These are phyloP conservation scores for Tragulus kanchil DNA, from an alignment of 2,113 vertebrate genomes.

Conservation along the genomic window DNA sequence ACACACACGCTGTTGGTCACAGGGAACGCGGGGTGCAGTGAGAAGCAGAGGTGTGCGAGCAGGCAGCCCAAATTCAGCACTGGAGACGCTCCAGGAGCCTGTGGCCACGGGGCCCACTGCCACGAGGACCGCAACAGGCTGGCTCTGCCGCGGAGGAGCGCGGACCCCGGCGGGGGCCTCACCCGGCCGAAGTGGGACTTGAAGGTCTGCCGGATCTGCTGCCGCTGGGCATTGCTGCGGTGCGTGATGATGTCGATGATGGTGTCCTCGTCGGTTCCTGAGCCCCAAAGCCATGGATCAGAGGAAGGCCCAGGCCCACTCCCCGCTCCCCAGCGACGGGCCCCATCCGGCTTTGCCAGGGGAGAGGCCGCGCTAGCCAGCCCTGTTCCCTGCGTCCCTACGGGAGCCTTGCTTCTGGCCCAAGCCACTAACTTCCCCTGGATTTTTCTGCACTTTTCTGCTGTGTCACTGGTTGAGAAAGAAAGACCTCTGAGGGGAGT, in stretches of 20 bases:
- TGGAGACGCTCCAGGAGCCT: background rate
- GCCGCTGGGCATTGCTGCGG: slow-evolving; percentile 95
- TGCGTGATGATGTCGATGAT: slow-evolving; percentile 94
- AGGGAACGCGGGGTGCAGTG: background rate
- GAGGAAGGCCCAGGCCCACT: background rate
- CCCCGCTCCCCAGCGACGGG: background rate
- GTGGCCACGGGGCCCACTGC: background rate
- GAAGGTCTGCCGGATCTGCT: slow-evolving; percentile 94
- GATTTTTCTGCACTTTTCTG: background rate
- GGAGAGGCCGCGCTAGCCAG: background rate
- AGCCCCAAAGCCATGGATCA: slow-evolving; percentile 57
- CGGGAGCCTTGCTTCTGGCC: background rate
- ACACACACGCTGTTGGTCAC: background rate
- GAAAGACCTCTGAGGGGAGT: background rate
- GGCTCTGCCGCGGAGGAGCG: rapidly evolving
- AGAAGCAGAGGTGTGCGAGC: background rate
- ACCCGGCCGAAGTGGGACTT: slow-evolving; percentile 97
- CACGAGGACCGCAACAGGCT: background rate
- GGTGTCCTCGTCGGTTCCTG: slow-evolving; percentile 95
- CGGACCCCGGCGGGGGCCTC: background rate
- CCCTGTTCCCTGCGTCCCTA: background rate
- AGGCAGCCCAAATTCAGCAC: background rate
- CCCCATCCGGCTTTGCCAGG: background rate
- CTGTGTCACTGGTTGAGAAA: background rate
- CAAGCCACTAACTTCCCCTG: background rate